A percentile compares a stretch with the other conserved stretches of the same genome.
phyloP scores from a whole-genome alignment of 2,888 invertebrate genomes.

The Neoascia interrupta region DNA sequence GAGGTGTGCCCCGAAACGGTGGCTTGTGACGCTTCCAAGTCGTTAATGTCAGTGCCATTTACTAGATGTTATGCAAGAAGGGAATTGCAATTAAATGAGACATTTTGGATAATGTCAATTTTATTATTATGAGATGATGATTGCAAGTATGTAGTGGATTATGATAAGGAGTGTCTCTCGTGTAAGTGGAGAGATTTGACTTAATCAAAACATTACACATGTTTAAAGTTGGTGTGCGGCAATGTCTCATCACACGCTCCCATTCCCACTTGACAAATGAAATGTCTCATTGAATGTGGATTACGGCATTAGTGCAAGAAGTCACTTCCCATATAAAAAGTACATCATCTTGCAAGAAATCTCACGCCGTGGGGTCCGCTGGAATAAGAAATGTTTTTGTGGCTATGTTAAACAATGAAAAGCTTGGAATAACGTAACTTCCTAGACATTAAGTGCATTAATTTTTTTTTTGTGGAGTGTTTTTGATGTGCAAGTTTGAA shows the following conservation, averaged over 20 bases:
- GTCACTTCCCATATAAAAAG: slow-evolving; percentile 33
- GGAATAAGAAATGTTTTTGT: too few relatives aligned
- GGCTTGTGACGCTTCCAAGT: slow-evolving; percentile 4
- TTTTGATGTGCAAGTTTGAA: too few relatives aligned
- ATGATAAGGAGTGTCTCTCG: slow-evolving; percentile 17
- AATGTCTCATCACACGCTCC: slow-evolving; percentile 44
- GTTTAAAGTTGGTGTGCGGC: background rate
- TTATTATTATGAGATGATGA: slow-evolving; percentile 15
- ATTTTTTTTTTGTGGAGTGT: too few relatives aligned
- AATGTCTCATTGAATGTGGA: slow-evolving; percentile 20
- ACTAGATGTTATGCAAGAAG: slow-evolving; percentile 38
- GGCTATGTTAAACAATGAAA: too few relatives aligned
- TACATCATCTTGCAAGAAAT: too few relatives aligned
- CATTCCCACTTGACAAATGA: slow-evolving; percentile 48
- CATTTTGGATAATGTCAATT: slow-evolving; percentile 54
- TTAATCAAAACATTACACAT: slow-evolving; percentile 3
- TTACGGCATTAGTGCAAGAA: slow-evolving; percentile 17
- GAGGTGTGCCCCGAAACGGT: slow-evolving; percentile 44
- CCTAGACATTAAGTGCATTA: too few relatives aligned
- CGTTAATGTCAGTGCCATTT: slow-evolving; percentile 50
- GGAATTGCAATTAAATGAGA: slow-evolving; percentile 52
- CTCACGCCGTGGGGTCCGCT: too few relatives aligned
- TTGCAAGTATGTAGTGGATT: slow-evolving; percentile 20
- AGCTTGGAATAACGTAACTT: too few relatives aligned
- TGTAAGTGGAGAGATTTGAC: background rate